Evolutionary conservation across 2,888 invertebrate species (phyloP).

Genomic region (Parascotia fuliginaria): DNA sequence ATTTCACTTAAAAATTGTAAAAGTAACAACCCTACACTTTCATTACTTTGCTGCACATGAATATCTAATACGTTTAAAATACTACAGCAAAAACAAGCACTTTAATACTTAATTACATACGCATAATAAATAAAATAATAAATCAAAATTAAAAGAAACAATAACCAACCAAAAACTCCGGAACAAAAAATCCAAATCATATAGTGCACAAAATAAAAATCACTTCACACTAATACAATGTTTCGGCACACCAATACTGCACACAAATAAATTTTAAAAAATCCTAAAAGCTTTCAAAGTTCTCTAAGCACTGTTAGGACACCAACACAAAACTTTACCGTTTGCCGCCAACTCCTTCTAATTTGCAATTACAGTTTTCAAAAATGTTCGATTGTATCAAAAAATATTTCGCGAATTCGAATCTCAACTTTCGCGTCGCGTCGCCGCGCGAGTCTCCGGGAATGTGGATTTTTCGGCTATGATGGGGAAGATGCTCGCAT

Average conservation of each 20-base stretch:
- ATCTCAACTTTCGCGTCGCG: conserved; percentile 71
- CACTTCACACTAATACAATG: conserved; percentile 80
- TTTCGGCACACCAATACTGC: conserved; percentile 71
- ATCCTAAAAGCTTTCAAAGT: conserved; percentile 72
- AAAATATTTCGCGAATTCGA: conserved; percentile 59
- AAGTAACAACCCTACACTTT: conserved; percentile 26
- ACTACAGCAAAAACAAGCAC: conserved; percentile 29
- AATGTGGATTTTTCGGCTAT: conserved; percentile 78
- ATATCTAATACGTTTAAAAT: background rate
- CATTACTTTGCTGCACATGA: conserved; percentile 21
- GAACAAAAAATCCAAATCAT: conserved; percentile 83
- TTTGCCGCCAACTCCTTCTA: conserved; percentile 77
- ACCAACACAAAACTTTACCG: conserved; percentile 82
- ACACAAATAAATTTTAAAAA: conserved; percentile 68
- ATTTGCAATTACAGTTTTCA: conserved; percentile 56
- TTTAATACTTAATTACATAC: conserved; percentile 28
- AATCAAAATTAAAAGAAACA: conserved; percentile 58
- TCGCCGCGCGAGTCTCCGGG: conserved; percentile 68
- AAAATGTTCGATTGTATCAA: conserved; percentile 46
- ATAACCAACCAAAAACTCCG: conserved; percentile 82
- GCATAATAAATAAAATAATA: conserved; percentile 30
- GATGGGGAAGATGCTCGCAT: conserved; percentile 84
- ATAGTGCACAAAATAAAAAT: conserved; percentile 80
- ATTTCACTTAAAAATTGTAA: conserved; percentile 24
- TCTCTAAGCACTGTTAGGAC: conserved; percentile 72